phyloP scores from a whole-genome alignment of 2,888 invertebrate species.

The Drosophila melanosoma region DNA sequence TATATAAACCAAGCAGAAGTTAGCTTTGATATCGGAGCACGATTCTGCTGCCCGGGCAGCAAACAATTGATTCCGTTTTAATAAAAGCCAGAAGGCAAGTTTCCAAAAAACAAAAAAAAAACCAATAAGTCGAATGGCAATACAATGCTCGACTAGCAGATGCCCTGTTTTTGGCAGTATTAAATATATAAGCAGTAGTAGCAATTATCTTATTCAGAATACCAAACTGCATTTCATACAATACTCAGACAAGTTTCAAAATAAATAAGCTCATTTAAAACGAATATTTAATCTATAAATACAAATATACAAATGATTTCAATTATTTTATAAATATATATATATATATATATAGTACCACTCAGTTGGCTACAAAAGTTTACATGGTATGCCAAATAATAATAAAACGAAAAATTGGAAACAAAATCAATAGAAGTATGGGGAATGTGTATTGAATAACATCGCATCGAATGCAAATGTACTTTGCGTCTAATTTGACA shows the following conservation, averaged over 20 bases:
- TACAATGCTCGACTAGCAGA: neutral
- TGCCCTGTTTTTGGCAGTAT: neutral
- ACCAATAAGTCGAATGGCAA: neutral
- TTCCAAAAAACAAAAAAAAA: neutral
- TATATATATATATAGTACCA: neutral
- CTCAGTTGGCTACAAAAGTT: neutral
- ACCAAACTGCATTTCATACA: neutral
- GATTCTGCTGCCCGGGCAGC: slow-evolving; percentile 5
- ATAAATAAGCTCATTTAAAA: neutral
- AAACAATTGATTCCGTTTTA: slow-evolving; percentile 26
- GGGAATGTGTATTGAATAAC: slow-evolving; percentile 33
- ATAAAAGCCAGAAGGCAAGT: slow-evolving; percentile 1
- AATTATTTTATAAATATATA: neutral
- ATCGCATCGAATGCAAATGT: slow-evolving; percentile 43
- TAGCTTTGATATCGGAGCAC: slow-evolving; percentile 4
- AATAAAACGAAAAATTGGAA: slow-evolving; percentile 25
- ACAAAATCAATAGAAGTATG: slow-evolving; percentile 23
- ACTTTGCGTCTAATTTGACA: slow-evolving; percentile 51
- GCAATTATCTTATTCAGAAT: neutral
- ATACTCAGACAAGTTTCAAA: neutral
- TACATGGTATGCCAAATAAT: slow-evolving; percentile 19
- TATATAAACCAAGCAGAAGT: neutral
- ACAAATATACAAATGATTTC: neutral
- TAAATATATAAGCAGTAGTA: accelerated
- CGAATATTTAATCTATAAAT: neutral